A percentile compares a stretch with the other conserved stretches of the same genome.
phyloP scores from a whole-genome alignment of 2,797 vertebrate genomes.

The Vireo griseus region DNA sequence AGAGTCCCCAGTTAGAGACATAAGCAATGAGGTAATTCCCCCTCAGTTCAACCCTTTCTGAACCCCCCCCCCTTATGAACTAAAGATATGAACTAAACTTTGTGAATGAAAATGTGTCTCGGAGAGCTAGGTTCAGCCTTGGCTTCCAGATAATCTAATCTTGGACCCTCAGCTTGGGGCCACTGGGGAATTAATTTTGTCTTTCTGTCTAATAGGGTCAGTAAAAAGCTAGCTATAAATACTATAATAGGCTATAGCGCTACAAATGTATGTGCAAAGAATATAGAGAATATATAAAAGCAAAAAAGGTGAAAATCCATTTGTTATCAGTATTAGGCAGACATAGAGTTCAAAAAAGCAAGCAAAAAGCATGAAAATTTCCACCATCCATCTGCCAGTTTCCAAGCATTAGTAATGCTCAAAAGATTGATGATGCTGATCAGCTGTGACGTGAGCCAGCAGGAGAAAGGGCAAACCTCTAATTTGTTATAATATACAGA shows the following conservation, averaged over 20 bases:
- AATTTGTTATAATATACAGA: not conserved
- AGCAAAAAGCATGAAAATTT: not conserved
- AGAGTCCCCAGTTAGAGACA: not conserved
- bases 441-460: not conserved
- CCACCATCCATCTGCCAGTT: not conserved
- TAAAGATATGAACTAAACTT: not conserved
- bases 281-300: not conserved
- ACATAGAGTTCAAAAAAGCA: not conserved
- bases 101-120: not conserved
- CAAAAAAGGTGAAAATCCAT: not conserved
- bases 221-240: not conserved
- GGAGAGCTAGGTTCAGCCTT: not conserved
- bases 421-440: not conserved
- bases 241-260: fast-evolving
- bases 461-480: not conserved
- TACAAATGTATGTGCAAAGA: not conserved
- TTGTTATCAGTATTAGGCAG: not conserved
- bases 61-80: not conserved
- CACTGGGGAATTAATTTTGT: not conserved
- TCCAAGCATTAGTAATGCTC: not conserved
- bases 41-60: not conserved
- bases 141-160: not conserved
- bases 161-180: not conserved
- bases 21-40: not conserved
- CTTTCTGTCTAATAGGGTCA: not conserved